Evolutionary conservation across 2,888 invertebrate genomes (phyloP).

Genomic region (Leptinotarsa haldemani): DNA sequence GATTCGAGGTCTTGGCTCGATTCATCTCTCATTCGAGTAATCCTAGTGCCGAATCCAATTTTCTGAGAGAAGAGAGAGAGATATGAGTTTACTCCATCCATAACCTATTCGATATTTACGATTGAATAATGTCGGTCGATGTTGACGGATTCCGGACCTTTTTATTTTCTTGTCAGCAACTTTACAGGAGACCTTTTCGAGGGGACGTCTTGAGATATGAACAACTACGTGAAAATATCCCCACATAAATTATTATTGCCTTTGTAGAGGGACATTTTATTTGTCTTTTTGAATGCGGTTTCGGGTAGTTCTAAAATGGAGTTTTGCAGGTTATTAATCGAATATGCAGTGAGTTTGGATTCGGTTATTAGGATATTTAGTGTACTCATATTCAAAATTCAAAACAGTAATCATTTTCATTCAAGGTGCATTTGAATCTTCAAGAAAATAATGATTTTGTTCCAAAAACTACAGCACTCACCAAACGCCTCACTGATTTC

Average conservation of each 20-base stretch:
- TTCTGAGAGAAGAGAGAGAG: slow-evolving; percentile 14
- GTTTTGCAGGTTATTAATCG: too few relatives aligned
- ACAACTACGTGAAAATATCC: not conserved
- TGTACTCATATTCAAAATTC: too few relatives aligned
- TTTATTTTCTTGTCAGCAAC: slow-evolving; percentile 6
- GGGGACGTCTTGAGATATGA: not conserved
- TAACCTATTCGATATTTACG: slow-evolving; percentile 11
- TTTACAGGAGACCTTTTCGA: not conserved
- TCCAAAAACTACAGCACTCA: too few relatives aligned
- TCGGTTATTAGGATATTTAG: too few relatives aligned
- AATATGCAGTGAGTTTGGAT: too few relatives aligned
- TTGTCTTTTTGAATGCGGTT: not conserved
- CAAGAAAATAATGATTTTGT: too few relatives aligned
- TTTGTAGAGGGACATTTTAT: not conserved
- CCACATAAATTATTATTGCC: not conserved
- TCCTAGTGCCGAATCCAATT: slow-evolving; percentile 46
- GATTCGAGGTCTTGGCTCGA: slow-evolving; percentile 55
- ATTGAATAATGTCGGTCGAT: not conserved
- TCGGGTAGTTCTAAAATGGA: too few relatives aligned
- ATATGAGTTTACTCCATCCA: slow-evolving; percentile 17
- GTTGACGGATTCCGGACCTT: not conserved
- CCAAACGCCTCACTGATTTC: too few relatives aligned
- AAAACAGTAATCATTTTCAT: too few relatives aligned
- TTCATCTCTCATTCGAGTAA: slow-evolving; percentile 55
- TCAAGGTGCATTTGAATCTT: too few relatives aligned